These are phyloP conservation scores for Oncorhynchus nerka DNA, from an alignment of 2,113 vertebrate species.

Conservation along the genomic window DNA sequence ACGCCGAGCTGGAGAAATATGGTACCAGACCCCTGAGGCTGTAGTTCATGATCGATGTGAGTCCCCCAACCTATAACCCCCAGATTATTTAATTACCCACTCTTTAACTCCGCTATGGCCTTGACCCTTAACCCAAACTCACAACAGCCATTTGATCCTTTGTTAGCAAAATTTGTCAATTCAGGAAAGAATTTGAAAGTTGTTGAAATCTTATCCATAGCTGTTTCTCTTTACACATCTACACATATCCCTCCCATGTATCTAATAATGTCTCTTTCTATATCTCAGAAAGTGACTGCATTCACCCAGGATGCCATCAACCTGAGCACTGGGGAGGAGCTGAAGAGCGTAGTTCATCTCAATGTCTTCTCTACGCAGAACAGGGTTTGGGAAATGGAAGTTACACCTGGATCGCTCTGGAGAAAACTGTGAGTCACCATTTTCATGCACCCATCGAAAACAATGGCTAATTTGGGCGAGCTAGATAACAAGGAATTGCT, in stretches of 20 bases:
- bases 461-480: too few relatives aligned
- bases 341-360: slow-evolving; percentile 9
- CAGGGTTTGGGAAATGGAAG: slow-evolving; percentile 73
- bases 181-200: too few relatives aligned
- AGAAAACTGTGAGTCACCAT: rapidly evolving
- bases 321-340: slow-evolving; percentile 74
- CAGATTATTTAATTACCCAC: too few relatives aligned
- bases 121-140: too few relatives aligned
- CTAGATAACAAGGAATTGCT: too few relatives aligned
- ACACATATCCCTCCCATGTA: neutral
- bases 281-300: slow-evolving; percentile 74
- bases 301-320: slow-evolving; percentile 74
- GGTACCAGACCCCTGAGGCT: slow-evolving; percentile 63
- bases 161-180: too few relatives aligned
- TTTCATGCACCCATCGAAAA: neutral
- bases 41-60: slow-evolving; percentile 69
- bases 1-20: slow-evolving; percentile 64
- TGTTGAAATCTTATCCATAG: too few relatives aligned
- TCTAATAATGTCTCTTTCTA: neutral
- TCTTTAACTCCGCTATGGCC: too few relatives aligned
- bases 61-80: slow-evolving; percentile 31
- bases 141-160: too few relatives aligned
- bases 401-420: neutral
- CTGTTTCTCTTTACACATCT: neutral
- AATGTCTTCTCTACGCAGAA: slow-evolving; percentile 75